Conservation (phyloP, 2,888 invertebrate species). For the Odontothrips loti region DNA sequence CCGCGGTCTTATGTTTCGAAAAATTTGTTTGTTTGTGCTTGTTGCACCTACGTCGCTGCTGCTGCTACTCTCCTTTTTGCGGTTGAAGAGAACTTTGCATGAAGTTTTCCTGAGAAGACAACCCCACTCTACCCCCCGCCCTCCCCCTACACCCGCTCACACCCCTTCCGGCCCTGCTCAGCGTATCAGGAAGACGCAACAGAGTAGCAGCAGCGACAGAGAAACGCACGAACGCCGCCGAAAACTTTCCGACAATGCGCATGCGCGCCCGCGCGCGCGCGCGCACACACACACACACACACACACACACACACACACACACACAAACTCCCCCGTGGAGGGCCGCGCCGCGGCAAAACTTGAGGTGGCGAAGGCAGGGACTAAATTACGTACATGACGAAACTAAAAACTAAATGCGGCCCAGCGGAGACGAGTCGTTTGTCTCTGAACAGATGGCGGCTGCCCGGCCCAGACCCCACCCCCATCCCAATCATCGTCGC, state of each 20-base stretch:
- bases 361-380: not conserved
- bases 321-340: constrained; percentile 5
- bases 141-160: not conserved
- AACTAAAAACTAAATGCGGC: constrained; percentile 3
- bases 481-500: not conserved
- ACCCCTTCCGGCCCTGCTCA: not conserved
- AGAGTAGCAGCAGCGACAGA: too few species aligned
- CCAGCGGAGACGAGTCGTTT: not conserved
- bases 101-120: too few species aligned
- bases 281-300: not conserved
- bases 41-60: too few species aligned
- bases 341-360: not conserved
- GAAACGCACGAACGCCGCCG: not conserved
- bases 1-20: too few species aligned
- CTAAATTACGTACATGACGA: not conserved
- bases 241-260: not conserved
- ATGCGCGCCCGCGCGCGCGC: too few species aligned
- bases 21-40: too few species aligned
- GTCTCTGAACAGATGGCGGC: not conserved
- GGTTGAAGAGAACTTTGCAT: too few species aligned
- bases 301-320: not conserved
- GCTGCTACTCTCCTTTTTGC: too few species aligned
- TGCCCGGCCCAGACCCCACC: not conserved
- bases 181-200: too few species aligned
- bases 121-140: too few species aligned